Percentiles rank a stretch among this genome's conserved stretches.
Evolutionary conservation across 2,888 invertebrate species (phyloP).

Genomic region (Arge pagana): DNA sequence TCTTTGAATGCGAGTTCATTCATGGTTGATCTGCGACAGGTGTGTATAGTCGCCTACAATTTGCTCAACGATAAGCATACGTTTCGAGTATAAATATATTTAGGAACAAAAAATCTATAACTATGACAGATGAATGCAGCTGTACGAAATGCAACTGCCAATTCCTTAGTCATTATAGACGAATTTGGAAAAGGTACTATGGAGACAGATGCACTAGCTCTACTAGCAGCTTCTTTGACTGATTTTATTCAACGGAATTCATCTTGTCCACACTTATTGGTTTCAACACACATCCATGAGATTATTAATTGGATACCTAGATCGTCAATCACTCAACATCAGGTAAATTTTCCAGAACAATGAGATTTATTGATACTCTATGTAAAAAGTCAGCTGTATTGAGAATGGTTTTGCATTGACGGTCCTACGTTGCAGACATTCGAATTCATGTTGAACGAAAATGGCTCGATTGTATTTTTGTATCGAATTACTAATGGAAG

Average conservation of each 20-base stretch:
- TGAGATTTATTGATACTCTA: background rate
- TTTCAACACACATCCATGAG: conserved; percentile 79
- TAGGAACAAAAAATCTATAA: background rate
- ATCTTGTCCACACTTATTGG: conserved; percentile 74
- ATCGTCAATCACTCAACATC: conserved; percentile 60
- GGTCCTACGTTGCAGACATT: conserved; percentile 65
- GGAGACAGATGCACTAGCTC: conserved; percentile 74
- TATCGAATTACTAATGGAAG: conserved; percentile 68
- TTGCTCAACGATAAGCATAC: background rate
- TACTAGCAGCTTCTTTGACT: conserved; percentile 72
- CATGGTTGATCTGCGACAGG: conserved; percentile 82
- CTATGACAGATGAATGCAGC: conserved; percentile 71
- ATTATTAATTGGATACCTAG: conserved; percentile 65
- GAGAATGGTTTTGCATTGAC: conserved; percentile 23
- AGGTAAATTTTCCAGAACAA: conserved; percentile 63
- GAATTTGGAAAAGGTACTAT: conserved; percentile 89
- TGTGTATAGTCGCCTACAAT: conserved; percentile 50
- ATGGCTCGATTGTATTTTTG: conserved; percentile 66
- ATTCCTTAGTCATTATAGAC: conserved; percentile 81
- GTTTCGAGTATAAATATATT: conserved; percentile 1
- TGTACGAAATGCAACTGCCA: conserved; percentile 66
- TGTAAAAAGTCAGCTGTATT: conserved; percentile 9
- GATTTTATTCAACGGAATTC: conserved; percentile 66
- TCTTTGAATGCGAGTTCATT: conserved; percentile 83
- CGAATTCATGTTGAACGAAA: conserved; percentile 65